Percentiles rank a stretch among this genome's conserved stretches.
phyloP scores from a whole-genome alignment of 2,888 invertebrate species.

The Pherbina coryleti region DNA sequence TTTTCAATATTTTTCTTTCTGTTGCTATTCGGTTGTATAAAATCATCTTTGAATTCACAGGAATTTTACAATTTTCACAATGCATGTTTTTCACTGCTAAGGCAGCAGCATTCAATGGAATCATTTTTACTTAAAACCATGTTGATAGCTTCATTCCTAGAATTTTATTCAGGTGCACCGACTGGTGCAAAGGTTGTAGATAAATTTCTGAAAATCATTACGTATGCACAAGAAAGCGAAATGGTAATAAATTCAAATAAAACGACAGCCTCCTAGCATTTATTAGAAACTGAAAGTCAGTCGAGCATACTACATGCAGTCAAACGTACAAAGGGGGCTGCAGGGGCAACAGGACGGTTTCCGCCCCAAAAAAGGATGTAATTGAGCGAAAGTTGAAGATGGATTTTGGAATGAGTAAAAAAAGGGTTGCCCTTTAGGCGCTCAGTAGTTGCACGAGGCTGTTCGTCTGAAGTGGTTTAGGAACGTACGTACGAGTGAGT shows the following conservation, averaged over 20 bases:
- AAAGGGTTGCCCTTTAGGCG: not conserved
- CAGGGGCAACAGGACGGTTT: no score
- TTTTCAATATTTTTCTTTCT: no score
- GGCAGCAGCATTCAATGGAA: no score
- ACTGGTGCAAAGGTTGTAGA: slow-evolving; percentile 31
- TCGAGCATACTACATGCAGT: slow-evolving; percentile 22
- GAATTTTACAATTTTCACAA: no score
- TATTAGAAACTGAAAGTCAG: slow-evolving; percentile 45
- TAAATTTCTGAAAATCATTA: slow-evolving; percentile 46
- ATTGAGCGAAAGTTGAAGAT: not conserved
- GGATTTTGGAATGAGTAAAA: not conserved
- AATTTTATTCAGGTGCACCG: not conserved
- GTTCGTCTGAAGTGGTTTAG: not conserved
- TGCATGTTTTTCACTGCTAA: no score
- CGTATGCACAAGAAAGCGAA: slow-evolving; percentile 45
- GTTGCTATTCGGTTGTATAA: no score
- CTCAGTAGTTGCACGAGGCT: not conserved
- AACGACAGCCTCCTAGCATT: slow-evolving; percentile 39
- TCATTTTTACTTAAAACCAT: no score
- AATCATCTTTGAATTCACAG: no score
- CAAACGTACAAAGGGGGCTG: not conserved
- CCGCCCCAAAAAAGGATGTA: no score
- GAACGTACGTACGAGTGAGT: not conserved
- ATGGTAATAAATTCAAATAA: slow-evolving; percentile 47
- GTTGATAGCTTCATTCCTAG: no score